Base-by-base conservation (phyloP, 2,113 vertebrate species). In the Scytalopus superciliaris region DNA sequence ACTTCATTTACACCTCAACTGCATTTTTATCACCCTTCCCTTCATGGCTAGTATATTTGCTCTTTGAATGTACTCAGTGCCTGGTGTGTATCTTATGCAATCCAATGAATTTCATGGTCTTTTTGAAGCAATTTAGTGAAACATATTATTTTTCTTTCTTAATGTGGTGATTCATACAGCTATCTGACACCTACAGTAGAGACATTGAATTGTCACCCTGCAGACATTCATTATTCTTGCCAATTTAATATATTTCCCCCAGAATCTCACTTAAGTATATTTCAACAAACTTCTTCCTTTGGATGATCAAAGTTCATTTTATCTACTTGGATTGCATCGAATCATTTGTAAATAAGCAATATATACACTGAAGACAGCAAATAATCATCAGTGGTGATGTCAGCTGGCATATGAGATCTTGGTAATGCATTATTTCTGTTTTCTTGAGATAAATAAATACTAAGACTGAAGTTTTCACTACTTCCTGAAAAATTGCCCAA, bases 1-100 rank as follows among this genome's bases (percentile, higher is more conserved):
- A 73, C n/a, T 69, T 93, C 35, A 90, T 90, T 95, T 90, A 80
- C 28, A 88, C 37, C 55, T 93, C 79, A 83, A 30, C 66, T 92
- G 59, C 39, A 50, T 62, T 92, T 91, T 94, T 88, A 88, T 93
- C 67, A 42, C 31, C 23, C 23, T 57, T 80, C 21, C 37, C 49
- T 88, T 94, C 50, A 59, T 69, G 67, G 45, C 31, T 90, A 50
- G n/a, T 52, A 31, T 73, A 80, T 90, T 93, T 87, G 4, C 19
- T 86, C 21, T 88, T 77, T 88, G 66, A 80, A 44, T 2, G 0
- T 76, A 56, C 14, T 53, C 2, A 6, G 28, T 74, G 50, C 67
- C 68, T 84, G 33, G 42, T 35, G 21, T 59, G 57, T 55, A 80
- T 67, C 50, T 77, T 92, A 77, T 47, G 50, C 55, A 92, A 80